phyloP scores from a whole-genome alignment of 2,888 invertebrate genomes.

The Clostera curtula region DNA sequence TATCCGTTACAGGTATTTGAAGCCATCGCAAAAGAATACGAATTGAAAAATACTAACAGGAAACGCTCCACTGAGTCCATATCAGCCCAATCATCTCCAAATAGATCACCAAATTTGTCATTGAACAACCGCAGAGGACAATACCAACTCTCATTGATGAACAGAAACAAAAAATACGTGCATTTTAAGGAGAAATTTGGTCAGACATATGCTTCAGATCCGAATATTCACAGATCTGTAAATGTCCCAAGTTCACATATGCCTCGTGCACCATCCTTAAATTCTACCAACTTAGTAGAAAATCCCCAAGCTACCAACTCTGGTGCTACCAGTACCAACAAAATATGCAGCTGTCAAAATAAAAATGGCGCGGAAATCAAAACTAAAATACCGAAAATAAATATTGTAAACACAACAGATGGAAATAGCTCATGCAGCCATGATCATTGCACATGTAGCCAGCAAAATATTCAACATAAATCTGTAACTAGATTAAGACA shows the following conservation, averaged over 20 bases:
- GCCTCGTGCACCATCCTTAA: constrained; percentile 8
- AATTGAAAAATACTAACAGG: constrained; percentile 40
- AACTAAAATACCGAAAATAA: constrained; percentile 28
- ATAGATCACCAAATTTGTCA: constrained; percentile 44
- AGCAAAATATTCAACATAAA: constrained; percentile 44
- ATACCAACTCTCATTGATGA: constrained; percentile 58
- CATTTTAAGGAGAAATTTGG: constrained; percentile 43
- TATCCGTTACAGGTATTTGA: constrained; percentile 51
- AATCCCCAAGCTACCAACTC: constrained; percentile 27
- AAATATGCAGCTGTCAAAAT: constrained; percentile 27
- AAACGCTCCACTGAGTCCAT: constrained; percentile 32
- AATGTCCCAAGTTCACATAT: constrained; percentile 5
- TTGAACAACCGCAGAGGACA: constrained; percentile 42
- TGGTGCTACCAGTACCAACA: constrained; percentile 10
- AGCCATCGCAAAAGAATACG: constrained; percentile 63
- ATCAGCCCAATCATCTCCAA: constrained; percentile 48
- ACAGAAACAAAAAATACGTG: constrained; percentile 37
- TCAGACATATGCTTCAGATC: constrained; percentile 49
- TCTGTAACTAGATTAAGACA: constrained; percentile 47
- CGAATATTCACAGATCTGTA: constrained; percentile 45
- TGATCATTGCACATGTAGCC: constrained; percentile 15
- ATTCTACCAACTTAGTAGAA: constrained; percentile 25
- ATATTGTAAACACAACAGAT: constrained; percentile 23
- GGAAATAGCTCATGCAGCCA: constrained; percentile 8
- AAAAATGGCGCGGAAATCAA: constrained; percentile 9